Base-by-base conservation (phyloP, 1,140 invertebrate genomes). In the Papilio xuthus region DNA sequence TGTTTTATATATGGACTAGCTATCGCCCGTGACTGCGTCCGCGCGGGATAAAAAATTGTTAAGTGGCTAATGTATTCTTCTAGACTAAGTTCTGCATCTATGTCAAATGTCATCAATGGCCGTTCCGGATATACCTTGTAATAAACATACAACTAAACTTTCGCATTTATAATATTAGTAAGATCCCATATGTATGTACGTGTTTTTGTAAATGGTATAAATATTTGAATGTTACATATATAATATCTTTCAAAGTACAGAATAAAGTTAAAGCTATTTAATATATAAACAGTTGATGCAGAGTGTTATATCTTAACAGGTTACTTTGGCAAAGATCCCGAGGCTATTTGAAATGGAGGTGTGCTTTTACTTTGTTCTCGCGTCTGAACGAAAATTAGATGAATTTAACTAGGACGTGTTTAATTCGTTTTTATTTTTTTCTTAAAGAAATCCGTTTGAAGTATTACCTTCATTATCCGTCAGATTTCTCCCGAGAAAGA, bases 311-410 rank as follows among this genome's bases (percentile, higher is more conserved):
- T 78, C 53, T 78, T 76, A 80, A 84, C 83, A 85, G 83, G 85
- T 88, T 85, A 86, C 82, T 86, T 86, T 88, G 86, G 86, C 86
- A 86, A 72, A n/a, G 79, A 77, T 86, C 86, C 84, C 86, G 78
- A 53, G 50, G 50, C 50, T 18, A 53, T 53, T 53, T 53, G 50
- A 20, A 53, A 53, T 53, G 50, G 18, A 23, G 56, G 56, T 23
- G 56, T 60, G 56, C 56, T n/a, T 60, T 60, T 60, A 60, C 56
- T 23, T 60, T 60, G 56, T 23, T 23, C 53, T 23, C 8, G 50
- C 50, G 20, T 60, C 23, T 60, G 9, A 60, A 23, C 10, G 23
- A 60, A 60, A 60, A 26, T 60, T 2, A 26, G 1, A 23, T 60
- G 26, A 26, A n/a, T 53, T 53, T 26, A 26, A 60, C 9, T 26